Conservation (phyloP, 1,140 invertebrate genomes). For the Phortica variegata region DNA sequence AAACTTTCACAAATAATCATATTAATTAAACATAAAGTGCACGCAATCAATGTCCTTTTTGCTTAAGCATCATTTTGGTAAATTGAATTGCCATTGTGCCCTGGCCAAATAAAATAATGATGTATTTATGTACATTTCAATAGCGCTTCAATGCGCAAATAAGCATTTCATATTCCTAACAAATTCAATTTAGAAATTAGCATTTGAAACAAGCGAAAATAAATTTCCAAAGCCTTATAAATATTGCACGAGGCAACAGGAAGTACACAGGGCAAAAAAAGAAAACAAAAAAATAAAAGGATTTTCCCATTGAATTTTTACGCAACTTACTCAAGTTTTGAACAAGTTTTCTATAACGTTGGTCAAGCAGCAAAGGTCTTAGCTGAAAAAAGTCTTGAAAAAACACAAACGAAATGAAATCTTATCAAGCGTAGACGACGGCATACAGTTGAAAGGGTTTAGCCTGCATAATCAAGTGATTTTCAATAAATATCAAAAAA, state of each 20-base stretch:
- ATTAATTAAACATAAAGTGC: too few species aligned
- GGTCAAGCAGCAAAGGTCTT: conserved; percentile 10
- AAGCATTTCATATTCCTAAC: too few species aligned
- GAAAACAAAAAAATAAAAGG: conserved; percentile 28
- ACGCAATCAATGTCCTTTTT: too few species aligned
- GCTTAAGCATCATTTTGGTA: too few species aligned
- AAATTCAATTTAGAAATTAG: conserved; percentile 50
- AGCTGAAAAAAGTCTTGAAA: conserved; percentile 5
- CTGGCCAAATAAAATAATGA: too few species aligned
- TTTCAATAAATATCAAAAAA: conserved; percentile 45
- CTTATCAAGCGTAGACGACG: conserved; percentile 15
- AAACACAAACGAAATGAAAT: conserved; percentile 1
- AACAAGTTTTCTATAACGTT: background rate
- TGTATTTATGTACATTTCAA: too few species aligned
- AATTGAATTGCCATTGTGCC: too few species aligned
- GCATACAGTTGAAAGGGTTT: conserved; percentile 30
- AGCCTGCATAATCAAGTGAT: conserved; percentile 55
- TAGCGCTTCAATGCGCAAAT: too few species aligned
- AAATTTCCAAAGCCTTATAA: conserved; percentile 35
- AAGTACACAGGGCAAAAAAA: too few species aligned
- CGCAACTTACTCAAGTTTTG: conserved; percentile 36
- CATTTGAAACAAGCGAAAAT: conserved; percentile 13
- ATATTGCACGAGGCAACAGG: conserved; percentile 28
- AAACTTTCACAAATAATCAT: too few species aligned
- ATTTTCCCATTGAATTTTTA: conserved; percentile 46